These are phyloP conservation scores for Rhinogobio ventralis DNA, from an alignment of 2,797 vertebrate species.

Conservation along the genomic window DNA sequence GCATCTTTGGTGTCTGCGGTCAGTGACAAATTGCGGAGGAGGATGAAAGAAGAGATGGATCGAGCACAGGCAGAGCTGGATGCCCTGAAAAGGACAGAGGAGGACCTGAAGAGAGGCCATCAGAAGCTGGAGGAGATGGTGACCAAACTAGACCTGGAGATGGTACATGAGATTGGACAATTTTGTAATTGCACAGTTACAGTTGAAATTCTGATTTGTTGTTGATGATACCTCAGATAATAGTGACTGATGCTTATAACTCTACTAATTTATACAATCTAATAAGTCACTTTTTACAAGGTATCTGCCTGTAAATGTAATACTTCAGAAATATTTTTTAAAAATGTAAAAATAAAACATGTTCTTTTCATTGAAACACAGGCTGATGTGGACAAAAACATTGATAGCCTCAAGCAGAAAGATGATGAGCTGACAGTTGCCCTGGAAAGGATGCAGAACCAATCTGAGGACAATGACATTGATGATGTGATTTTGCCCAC, in stretches of 20 bases:
- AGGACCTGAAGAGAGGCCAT: conserved; percentile 96
- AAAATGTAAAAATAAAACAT: background rate
- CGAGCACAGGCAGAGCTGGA: conserved; percentile 96
- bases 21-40: conserved; percentile 95
- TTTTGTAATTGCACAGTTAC: background rate
- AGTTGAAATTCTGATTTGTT: background rate
- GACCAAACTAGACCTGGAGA: conserved; percentile 93
- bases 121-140: conserved; percentile 98
- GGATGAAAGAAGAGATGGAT: conserved; percentile 99
- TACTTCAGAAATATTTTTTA: too few species aligned
- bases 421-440: conserved; percentile 95
- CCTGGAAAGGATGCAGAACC: conserved; percentile 98
- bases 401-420: conserved; percentile 94
- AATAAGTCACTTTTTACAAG: background rate
- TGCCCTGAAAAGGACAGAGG: conserved; percentile 94
- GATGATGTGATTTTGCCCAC: conserved; percentile 97
- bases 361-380: conserved; percentile 62
- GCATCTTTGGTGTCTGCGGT: conserved; percentile 96
- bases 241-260: background rate
- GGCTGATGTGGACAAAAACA: conserved; percentile 95
- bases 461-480: conserved; percentile 96
- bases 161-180: conserved; percentile 76
- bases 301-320: background rate
- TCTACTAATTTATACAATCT: background rate
- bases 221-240: background rate